phyloP scores from a whole-genome alignment of 2,888 invertebrate genomes.

The Notodonta ziczac region DNA sequence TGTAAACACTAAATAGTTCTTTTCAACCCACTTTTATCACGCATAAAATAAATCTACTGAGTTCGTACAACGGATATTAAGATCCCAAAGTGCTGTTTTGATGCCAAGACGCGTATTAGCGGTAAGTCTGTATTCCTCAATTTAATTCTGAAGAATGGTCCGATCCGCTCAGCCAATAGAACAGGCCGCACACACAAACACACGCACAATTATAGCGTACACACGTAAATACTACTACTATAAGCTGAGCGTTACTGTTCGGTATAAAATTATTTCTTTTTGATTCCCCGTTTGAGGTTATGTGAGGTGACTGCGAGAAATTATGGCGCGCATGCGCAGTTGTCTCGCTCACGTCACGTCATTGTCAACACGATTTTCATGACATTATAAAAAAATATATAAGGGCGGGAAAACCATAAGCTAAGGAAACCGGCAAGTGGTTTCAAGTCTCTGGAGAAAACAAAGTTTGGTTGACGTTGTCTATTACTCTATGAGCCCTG shows the following conservation, averaged over 20 bases:
- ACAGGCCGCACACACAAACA: constrained; percentile 23
- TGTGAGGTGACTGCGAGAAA: constrained; percentile 37
- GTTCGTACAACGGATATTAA: constrained; percentile 13
- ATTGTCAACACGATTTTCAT: constrained; percentile 6
- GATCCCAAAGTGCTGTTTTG: constrained; percentile 12
- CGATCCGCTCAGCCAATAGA: constrained; percentile 50
- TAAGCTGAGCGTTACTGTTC: constrained; percentile 22
- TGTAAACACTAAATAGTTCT: constrained; percentile 9
- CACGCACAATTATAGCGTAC: constrained; percentile 17
- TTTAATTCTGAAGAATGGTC: constrained; percentile 43
- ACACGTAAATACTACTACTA: background rate
- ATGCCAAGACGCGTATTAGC: constrained; percentile 14
- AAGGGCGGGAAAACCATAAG: background rate
- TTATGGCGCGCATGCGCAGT: constrained; percentile 51
- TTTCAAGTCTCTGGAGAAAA: too few relatives aligned
- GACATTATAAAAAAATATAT: constrained; percentile 18
- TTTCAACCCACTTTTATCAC: constrained; percentile 13
- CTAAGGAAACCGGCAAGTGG: too few relatives aligned
- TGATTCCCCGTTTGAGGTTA: constrained; percentile 45
- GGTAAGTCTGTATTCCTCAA: constrained; percentile 34
- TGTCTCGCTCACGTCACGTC: background rate
- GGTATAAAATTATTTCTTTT: constrained; percentile 32
- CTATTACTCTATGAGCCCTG: too few relatives aligned
- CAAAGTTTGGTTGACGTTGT: constrained; percentile 6
- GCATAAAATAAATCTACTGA: constrained; percentile 10